Evolutionary conservation across 1,140 invertebrate species (phyloP).

Genomic region (Heliconius congener): DNA sequence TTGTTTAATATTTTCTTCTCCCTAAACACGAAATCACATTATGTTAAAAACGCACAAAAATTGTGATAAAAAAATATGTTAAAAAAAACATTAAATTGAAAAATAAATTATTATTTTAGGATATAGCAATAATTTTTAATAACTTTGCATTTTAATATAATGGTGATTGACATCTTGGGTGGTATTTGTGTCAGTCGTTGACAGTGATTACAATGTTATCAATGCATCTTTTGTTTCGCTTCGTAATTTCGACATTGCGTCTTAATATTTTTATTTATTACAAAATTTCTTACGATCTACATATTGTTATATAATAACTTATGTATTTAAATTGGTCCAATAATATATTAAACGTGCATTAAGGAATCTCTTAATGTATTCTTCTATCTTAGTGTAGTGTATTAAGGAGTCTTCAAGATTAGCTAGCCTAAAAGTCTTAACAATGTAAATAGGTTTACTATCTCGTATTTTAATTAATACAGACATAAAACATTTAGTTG

Average conservation of each 20-base stretch:
- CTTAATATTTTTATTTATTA: not conserved
- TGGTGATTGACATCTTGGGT: slow-evolving; percentile 1
- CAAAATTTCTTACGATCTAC: too few relatives aligned
- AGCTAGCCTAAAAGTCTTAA: too few relatives aligned
- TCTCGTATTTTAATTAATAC: too few relatives aligned
- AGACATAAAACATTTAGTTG: too few relatives aligned
- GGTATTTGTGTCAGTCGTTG: slow-evolving; percentile 22
- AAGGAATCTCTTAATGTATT: too few relatives aligned
- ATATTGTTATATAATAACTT: too few relatives aligned
- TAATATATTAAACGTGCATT: too few relatives aligned
- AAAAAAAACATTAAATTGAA: not conserved
- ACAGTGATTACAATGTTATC: slow-evolving; percentile 17
- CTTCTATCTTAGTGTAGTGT: too few relatives aligned
- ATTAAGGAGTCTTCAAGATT: too few relatives aligned
- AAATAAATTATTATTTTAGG: not conserved
- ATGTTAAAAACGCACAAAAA: not conserved
- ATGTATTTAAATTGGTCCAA: too few relatives aligned
- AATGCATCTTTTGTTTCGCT: slow-evolving; percentile 8
- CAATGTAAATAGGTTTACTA: too few relatives aligned
- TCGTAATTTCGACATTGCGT: not conserved
- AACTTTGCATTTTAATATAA: not conserved
- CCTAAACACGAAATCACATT: not conserved
- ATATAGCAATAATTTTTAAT: not conserved
- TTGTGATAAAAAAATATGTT: too few relatives aligned
- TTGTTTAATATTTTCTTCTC: not conserved